phyloP scores from a whole-genome alignment of 2,797 vertebrate species.

The Anisognathus igniventris region DNA sequence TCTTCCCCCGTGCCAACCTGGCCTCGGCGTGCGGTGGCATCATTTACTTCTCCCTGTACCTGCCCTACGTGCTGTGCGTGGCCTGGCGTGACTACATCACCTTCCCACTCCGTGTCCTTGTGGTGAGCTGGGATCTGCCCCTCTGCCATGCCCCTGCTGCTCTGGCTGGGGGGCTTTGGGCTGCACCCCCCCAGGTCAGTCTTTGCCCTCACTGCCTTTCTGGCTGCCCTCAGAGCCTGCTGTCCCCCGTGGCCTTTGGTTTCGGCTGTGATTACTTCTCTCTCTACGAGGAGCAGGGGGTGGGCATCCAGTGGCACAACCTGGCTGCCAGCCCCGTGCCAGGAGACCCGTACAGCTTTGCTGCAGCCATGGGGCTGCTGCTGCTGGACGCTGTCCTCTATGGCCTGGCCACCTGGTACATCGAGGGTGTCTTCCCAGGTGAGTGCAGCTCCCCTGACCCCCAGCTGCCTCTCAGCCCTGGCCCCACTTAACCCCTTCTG shows the following conservation, averaged over 20 bases:
- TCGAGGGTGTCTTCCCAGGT: slow-evolving; percentile 90
- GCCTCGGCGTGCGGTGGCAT: slow-evolving; percentile 88
- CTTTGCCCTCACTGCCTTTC: fast-evolving
- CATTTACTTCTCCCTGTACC: slow-evolving; percentile 85
- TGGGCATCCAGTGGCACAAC: slow-evolving; percentile 90
- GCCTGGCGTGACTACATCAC: slow-evolving; percentile 86
- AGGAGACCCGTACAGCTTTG: slow-evolving; percentile 84
- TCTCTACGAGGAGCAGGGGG: slow-evolving; percentile 88
- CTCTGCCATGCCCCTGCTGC: fast-evolving
- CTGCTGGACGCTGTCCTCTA: slow-evolving; percentile 84
- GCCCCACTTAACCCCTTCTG: neutral
- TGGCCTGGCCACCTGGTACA: slow-evolving; percentile 82
- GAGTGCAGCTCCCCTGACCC: fast-evolving
- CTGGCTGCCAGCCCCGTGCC: slow-evolving; percentile 75
- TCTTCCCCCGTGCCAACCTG: slow-evolving; percentile 88
- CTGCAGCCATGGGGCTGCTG: slow-evolving; percentile 78
- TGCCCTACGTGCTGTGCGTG: slow-evolving; percentile 87
- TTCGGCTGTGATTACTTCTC: slow-evolving; percentile 91
- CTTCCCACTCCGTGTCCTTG: slow-evolving; percentile 68
- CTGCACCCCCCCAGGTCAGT: neutral
- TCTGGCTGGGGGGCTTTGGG: fast-evolving
- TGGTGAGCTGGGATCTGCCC: slow-evolving; percentile 67
- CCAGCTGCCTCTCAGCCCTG: fast-evolving
- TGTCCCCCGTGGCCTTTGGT: slow-evolving; percentile 91
- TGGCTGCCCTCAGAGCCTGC: slow-evolving; percentile 77